A percentile compares a stretch with the other conserved stretches of the same genome.
phyloP scores from a whole-genome alignment of 1,140 invertebrate genomes.

The Psix sp. region DNA sequence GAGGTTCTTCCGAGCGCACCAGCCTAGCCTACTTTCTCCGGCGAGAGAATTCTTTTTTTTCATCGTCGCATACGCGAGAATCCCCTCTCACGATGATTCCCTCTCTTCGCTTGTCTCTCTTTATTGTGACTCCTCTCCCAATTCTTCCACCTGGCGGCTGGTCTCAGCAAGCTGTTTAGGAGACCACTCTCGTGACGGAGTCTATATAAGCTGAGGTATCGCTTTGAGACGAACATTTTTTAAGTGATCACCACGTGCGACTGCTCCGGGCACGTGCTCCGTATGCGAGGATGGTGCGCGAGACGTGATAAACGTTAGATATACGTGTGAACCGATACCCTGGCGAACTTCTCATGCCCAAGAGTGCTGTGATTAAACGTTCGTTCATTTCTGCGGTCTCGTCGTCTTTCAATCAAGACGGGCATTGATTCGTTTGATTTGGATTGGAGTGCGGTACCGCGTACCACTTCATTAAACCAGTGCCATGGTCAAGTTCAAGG shows the following conservation, averaged over 20 bases:
- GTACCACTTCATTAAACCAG: constrained; percentile 50
- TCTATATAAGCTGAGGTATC: constrained; percentile 74
- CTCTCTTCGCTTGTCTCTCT: constrained; percentile 60
- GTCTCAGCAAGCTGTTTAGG: constrained; percentile 38
- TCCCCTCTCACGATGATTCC: constrained; percentile 44
- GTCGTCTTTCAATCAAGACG: constrained; percentile 33
- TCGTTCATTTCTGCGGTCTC: constrained; percentile 1
- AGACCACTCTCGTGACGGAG: constrained; percentile 60
- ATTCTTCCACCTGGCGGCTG: constrained; percentile 63
- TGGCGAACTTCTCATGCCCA: no score
- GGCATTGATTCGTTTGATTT: constrained; percentile 28
- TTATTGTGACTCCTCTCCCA: constrained; percentile 62
- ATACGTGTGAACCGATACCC: no score
- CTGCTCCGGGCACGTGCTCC: constrained; percentile 41
- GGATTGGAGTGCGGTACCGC: constrained; percentile 57
- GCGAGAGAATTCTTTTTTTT: constrained; percentile 69
- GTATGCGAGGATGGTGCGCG: constrained; percentile 64
- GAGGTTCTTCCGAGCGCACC: constrained; percentile 46
- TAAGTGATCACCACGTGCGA: constrained; percentile 62
- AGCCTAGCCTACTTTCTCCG: constrained; percentile 74
- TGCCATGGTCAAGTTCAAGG: constrained; percentile 71
- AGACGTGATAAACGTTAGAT: constrained; percentile 52
- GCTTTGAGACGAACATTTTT: constrained; percentile 71
- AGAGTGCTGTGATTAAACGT: constrained; percentile 46
- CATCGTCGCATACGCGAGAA: constrained; percentile 33